These are phyloP conservation scores for Mimas tiliae DNA, from an alignment of 2,888 invertebrate genomes.

Conservation along the genomic window DNA sequence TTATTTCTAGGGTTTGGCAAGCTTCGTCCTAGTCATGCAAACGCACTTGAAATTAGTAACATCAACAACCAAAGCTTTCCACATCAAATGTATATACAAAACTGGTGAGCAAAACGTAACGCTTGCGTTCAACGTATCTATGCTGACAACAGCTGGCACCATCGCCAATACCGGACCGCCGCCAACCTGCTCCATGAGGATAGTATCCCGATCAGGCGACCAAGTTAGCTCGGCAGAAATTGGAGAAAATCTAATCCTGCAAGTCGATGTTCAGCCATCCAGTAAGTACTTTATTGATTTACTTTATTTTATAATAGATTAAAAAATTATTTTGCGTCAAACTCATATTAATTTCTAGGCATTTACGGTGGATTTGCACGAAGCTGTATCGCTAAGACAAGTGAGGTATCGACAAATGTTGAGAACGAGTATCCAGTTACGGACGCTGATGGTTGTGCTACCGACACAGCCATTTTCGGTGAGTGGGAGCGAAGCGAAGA, in stretches of 20 bases:
- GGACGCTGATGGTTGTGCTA: slow-evolving; percentile 97
- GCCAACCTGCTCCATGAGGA: slow-evolving; percentile 96
- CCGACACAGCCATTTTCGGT: slow-evolving; percentile 95
- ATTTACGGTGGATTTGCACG: slow-evolving; percentile 97
- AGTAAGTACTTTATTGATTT: slow-evolving; percentile 72
- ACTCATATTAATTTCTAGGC: slow-evolving; percentile 71
- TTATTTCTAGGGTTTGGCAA: slow-evolving; percentile 91
- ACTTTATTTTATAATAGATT: not conserved
- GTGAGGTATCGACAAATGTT: slow-evolving; percentile 89
- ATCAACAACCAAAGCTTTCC: slow-evolving; percentile 97
- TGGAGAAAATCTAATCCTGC: slow-evolving; percentile 93
- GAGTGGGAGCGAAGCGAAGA: slow-evolving; percentile 96
- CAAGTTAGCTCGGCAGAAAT: slow-evolving; percentile 96
- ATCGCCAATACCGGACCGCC: slow-evolving; percentile 98
- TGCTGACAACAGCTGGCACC: slow-evolving; percentile 97
- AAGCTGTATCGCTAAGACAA: slow-evolving; percentile 96
- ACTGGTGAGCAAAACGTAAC: slow-evolving; percentile 97
- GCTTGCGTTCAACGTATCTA: slow-evolving; percentile 96
- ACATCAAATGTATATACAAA: slow-evolving; percentile 97
- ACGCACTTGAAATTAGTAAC: slow-evolving; percentile 98
- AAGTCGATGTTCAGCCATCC: slow-evolving; percentile 92
- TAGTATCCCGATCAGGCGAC: slow-evolving; percentile 93
- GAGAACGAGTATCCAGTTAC: slow-evolving; percentile 97
- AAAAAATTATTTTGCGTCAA: not conserved
- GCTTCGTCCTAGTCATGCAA: slow-evolving; percentile 97